Evolutionary conservation across 2,888 invertebrate species (phyloP).

Genomic region (Leptinotarsa juncta): DNA sequence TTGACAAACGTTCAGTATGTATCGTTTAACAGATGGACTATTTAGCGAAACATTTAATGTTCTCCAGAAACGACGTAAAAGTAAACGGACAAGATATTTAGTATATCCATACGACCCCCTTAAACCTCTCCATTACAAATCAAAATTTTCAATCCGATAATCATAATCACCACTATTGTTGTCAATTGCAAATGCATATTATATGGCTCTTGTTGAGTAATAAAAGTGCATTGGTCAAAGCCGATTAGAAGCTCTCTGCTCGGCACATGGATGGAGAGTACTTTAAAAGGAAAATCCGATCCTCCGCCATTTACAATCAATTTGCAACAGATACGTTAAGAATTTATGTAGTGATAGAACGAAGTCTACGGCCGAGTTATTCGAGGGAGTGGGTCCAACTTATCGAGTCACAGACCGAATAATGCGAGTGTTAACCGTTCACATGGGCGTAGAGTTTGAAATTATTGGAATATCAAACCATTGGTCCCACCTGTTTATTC

Average conservation of each 20-base stretch:
- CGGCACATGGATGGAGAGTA: conserved; percentile 11
- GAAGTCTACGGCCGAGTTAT: conserved; percentile 18
- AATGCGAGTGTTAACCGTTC: conserved; percentile 33
- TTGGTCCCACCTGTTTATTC: conserved; percentile 21
- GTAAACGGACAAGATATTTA: too few relatives aligned
- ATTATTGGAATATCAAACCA: conserved; percentile 17
- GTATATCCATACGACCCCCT: too few relatives aligned
- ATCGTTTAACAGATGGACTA: too few relatives aligned
- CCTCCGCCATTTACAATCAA: conserved; percentile 33
- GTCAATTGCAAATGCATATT: conserved; percentile 2
- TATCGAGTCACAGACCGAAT: conserved; percentile 39
- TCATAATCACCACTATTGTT: too few relatives aligned
- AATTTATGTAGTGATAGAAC: conserved; percentile 28
- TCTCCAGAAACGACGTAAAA: too few relatives aligned
- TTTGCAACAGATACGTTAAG: conserved; percentile 35
- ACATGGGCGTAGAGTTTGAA: conserved; percentile 25
- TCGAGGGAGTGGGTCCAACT: conserved; percentile 38
- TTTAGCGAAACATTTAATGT: too few relatives aligned
- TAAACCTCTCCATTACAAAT: too few relatives aligned
- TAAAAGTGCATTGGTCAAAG: conserved; percentile 21
- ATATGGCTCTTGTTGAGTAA: conserved; percentile 13
- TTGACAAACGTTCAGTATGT: too few relatives aligned
- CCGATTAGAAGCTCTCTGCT: conserved; percentile 25
- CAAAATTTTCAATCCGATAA: too few relatives aligned
- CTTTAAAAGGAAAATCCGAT: conserved; percentile 35